Percentiles rank a stretch among this genome's conserved stretches.
phyloP scores from a whole-genome alignment of 1,140 invertebrate species.

The Bombus vancouverensis region DNA sequence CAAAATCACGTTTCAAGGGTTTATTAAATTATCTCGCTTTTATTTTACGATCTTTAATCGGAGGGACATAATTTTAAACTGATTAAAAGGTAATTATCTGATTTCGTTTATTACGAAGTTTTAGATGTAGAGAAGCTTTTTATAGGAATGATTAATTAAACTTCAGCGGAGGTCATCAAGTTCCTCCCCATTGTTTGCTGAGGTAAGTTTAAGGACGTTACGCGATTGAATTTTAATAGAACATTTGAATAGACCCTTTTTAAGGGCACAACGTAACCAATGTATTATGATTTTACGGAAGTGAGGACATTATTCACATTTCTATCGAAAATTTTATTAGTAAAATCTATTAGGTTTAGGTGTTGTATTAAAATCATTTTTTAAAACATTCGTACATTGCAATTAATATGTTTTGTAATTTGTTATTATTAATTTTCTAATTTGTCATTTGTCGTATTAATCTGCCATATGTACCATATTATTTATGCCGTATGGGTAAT shows the following conservation, averaged over 20 bases:
- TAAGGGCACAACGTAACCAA: neutral
- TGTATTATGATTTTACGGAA: neutral
- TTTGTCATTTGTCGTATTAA: no score
- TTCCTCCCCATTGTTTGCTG: neutral
- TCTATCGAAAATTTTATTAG: no score
- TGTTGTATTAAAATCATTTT: no score
- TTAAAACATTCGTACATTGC: no score
- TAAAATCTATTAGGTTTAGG: no score
- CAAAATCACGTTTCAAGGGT: neutral
- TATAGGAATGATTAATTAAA: conserved; percentile 23
- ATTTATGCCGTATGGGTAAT: no score
- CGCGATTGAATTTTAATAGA: conserved; percentile 28
- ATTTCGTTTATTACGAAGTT: neutral
- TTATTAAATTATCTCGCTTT: neutral
- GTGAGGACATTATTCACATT: no score
- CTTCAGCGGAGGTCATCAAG: conserved; percentile 14
- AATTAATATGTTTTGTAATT: neutral
- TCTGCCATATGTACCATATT: no score
- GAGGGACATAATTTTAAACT: neutral
- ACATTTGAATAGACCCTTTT: neutral
- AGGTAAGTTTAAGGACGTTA: neutral
- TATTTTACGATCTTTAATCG: no score
- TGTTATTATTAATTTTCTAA: no score
- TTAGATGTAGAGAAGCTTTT: neutral
- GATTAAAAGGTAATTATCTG: neutral